Percentiles rank a stretch among this genome's conserved stretches.
Conservation (phyloP, 2,797 vertebrate genomes). For the Oryzias sinensis region DNA sequence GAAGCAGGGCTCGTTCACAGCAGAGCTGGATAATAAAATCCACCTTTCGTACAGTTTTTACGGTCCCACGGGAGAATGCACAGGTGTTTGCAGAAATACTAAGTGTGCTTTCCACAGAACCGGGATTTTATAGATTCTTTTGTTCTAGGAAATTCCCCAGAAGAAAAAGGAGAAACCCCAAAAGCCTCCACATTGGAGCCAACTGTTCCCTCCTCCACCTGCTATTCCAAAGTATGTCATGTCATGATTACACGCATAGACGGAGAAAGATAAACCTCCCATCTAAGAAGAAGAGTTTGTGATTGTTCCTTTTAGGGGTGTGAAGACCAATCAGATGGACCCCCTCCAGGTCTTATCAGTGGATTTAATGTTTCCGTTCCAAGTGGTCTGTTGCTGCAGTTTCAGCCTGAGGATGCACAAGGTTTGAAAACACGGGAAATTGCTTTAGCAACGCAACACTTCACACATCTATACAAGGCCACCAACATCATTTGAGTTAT, state of each 20-base stretch:
- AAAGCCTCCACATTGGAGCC: background rate
- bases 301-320: slow-evolving; percentile 9
- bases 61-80: slow-evolving; percentile 63
- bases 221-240: background rate
- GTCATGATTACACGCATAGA: background rate
- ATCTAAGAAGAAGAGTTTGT: background rate
- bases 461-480: too few species aligned
- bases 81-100: slow-evolving; percentile 32
- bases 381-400: slow-evolving; percentile 83
- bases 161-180: background rate
- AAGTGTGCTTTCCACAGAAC: too few species aligned
- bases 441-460: background rate
- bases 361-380: slow-evolving; percentile 83
- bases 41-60: slow-evolving; percentile 86
- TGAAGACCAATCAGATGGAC: slow-evolving; percentile 20
- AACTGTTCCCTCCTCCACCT: slow-evolving; percentile 4
- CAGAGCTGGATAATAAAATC: slow-evolving; percentile 84
- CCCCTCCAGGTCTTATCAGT: slow-evolving; percentile 58
- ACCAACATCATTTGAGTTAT: background rate
- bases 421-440: slow-evolving; percentile 60
- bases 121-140: slow-evolving; percentile 4
- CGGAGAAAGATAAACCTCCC: background rate
- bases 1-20: slow-evolving; percentile 86
- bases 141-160: slow-evolving; percentile 28
- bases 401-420: slow-evolving; percentile 67